Evolutionary conservation across 1,140 invertebrate genomes (phyloP).

Genomic region (Drosophila dunni): DNA sequence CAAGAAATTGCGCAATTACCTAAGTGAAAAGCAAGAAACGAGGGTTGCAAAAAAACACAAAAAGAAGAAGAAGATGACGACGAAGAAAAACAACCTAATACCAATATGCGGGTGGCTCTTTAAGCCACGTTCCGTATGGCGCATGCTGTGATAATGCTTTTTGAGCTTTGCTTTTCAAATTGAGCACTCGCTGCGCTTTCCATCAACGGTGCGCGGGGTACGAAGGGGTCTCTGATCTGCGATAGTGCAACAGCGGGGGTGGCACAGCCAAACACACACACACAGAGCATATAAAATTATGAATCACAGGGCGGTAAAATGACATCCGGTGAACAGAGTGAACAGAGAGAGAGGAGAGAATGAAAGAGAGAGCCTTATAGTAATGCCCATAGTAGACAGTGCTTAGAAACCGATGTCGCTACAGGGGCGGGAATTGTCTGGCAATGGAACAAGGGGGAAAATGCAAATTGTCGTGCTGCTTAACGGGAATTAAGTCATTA

Average conservation of each 20-base stretch:
- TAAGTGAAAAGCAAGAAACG: conserved; percentile 3
- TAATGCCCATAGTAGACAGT: conserved; percentile 46
- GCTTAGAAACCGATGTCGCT: conserved; percentile 44
- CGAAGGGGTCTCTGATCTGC: conserved; percentile 48
- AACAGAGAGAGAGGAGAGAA: conserved; percentile 7
- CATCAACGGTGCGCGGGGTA: not conserved
- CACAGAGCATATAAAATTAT: conserved; percentile 54
- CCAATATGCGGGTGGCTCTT: conserved; percentile 63
- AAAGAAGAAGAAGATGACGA: not conserved
- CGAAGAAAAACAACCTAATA: conserved; percentile 49
- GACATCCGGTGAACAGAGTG: conserved; percentile 65
- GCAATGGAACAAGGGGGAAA: conserved; percentile 9
- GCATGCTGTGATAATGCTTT: conserved; percentile 80
- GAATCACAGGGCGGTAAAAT: conserved; percentile 59
- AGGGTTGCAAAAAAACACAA: conserved; percentile 57
- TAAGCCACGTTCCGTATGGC: conserved; percentile 48
- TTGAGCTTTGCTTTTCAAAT: conserved; percentile 79
- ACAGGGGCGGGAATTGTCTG: conserved; percentile 23
- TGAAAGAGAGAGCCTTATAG: not conserved
- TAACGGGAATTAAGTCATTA: conserved; percentile 80
- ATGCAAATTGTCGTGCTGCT: conserved; percentile 52
- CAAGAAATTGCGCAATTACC: conserved; percentile 67
- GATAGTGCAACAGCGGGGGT: conserved; percentile 60
- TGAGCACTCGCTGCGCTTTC: conserved; percentile 79
- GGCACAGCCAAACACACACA: conserved; percentile 33